Evolutionary conservation across 2,113 vertebrate genomes (phyloP).

Genomic region (Hyla sarda): DNA sequence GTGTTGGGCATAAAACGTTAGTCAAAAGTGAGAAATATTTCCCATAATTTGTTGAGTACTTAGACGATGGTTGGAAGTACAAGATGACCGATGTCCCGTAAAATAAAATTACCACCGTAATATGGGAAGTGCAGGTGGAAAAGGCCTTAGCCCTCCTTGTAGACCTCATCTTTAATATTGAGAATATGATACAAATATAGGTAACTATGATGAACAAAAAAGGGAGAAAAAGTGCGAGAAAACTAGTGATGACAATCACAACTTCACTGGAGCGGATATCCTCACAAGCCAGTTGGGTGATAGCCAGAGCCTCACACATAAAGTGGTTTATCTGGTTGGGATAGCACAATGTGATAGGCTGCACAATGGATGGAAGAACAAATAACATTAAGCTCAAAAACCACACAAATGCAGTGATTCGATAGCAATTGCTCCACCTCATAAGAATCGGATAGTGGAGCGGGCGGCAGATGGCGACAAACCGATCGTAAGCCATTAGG

Average conservation of each 20-base stretch:
- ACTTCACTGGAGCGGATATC: not conserved
- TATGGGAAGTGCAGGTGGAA: too few relatives aligned
- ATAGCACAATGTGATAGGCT: too few relatives aligned
- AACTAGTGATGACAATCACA: not conserved
- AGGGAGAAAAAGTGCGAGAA: not conserved
- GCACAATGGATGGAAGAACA: too few relatives aligned
- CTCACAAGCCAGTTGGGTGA: not conserved
- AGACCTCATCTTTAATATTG: not conserved
- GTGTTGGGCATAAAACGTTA: conserved; percentile 59
- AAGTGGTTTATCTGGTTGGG: too few relatives aligned
- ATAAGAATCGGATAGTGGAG: too few relatives aligned
- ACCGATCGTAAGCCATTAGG: too few relatives aligned
- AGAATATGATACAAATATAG: not conserved
- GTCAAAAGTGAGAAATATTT: conserved; percentile 63
- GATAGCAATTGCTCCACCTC: too few relatives aligned
- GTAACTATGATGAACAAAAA: not conserved
- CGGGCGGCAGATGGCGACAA: too few relatives aligned
- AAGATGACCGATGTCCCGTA: conserved; percentile 55
- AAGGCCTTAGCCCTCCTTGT: not conserved
- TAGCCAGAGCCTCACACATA: conserved; percentile 7
- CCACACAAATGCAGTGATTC: too few relatives aligned
- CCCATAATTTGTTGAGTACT: conserved; percentile 54
- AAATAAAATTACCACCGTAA: too few relatives aligned
- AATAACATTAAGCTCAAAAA: too few relatives aligned
- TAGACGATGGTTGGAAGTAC: conserved; percentile 61